Conservation (phyloP, 2,113 vertebrate genomes). For the Tragelaphus scriptus region DNA sequence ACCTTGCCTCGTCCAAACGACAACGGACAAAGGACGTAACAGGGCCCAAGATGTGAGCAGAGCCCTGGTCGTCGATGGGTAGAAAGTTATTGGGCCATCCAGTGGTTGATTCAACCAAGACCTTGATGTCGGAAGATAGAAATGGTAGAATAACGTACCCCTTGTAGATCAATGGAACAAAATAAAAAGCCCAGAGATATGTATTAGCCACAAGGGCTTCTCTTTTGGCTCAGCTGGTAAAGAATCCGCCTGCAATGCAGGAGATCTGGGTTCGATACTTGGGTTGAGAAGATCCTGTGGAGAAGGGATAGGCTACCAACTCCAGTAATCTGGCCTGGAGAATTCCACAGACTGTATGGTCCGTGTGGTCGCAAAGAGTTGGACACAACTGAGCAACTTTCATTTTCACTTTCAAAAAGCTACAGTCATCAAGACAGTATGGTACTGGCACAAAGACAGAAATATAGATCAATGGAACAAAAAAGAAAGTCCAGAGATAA, state of each 20-base stretch:
- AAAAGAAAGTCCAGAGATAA: background rate
- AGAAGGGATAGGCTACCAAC: background rate
- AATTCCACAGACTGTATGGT: background rate
- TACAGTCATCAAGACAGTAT: background rate
- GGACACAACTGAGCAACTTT: background rate
- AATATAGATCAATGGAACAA: background rate
- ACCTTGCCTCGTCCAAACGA: fast-evolving
- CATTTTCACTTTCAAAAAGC: background rate
- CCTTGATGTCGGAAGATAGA: background rate
- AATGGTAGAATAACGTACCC: background rate
- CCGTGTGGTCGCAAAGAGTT: background rate
- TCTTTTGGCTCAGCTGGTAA: background rate
- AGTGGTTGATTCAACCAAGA: background rate
- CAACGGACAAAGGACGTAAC: background rate
- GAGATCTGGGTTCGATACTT: background rate
- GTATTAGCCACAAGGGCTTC: background rate
- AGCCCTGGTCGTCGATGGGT: background rate
- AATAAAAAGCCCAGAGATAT: background rate
- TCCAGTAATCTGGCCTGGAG: background rate
- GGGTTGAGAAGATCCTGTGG: background rate
- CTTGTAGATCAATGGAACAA: background rate
- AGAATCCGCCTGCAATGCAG: background rate
- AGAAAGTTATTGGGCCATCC: background rate
- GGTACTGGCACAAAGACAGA: background rate
- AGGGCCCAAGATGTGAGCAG: background rate